Base-by-base conservation (phyloP, 2,797 vertebrate genomes). In the Chaenodraco wilsoni region DNA sequence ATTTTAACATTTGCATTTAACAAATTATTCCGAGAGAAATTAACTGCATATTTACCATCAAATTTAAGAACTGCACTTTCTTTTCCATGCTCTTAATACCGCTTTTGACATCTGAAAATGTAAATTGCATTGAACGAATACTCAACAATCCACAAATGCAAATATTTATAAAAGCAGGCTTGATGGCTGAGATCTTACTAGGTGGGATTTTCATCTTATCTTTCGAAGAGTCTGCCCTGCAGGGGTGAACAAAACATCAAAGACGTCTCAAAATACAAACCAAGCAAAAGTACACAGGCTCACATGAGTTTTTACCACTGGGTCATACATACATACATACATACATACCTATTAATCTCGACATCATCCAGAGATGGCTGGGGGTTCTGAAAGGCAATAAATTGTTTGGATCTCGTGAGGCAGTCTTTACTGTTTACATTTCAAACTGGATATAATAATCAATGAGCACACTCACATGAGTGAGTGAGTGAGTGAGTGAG, bases 251-350 rank as follows among this genome's bases (percentile, higher is more conserved):
- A 65, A 33, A 8, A 68, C 63, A 74, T 65, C 3, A 61, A 50
- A 62, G 3, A 15, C 1, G n/a, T 33, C 3, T 6, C 16, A 71
- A 40, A 64, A 66, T 21, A 14, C n/a, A 58, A 66, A 46, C n/a
- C 9, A 52, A 65, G 48, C 0, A 4, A 41, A 37, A 16, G 5
- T 1, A 37, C 4, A 50, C 7, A 8, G 27, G 4, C 49, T 55
- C 12, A 11, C 27, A 37, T 17, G 3, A 9, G 0, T 16, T 11
- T 59, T 69, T 27, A 27, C 27, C 27, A 27, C 27, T 27, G 27
- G 27, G 27, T 27, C 3, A 27, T 27, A 27, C 27, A 27, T 74
- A 90, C 88, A 27, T 74, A 90, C 88, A n/a, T n/a, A n/a, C 23
- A 27, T 27, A 27, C 27, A 27, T 74, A 90, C 88, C 72, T 50